Evolutionary conservation across 2,888 invertebrate species (phyloP).

Genomic region (Leuctra nigra): DNA sequence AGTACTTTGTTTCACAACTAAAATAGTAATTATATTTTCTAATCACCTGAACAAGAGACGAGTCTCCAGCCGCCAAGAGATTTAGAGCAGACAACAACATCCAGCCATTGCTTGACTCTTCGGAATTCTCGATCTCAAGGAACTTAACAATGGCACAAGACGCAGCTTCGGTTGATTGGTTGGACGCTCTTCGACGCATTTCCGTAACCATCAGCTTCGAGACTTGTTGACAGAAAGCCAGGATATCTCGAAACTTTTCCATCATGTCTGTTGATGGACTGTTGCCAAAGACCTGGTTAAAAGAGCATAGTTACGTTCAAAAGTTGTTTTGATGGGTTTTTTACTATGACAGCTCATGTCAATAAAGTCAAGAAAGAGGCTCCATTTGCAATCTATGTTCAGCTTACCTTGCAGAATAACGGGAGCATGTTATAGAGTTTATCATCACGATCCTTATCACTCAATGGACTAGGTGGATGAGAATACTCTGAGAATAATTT

Average conservation of each 20-base stretch:
- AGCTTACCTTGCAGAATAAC: slow-evolving; percentile 86
- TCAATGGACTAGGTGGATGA: slow-evolving; percentile 75
- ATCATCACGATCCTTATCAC: slow-evolving; percentile 79
- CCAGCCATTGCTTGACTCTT: slow-evolving; percentile 95
- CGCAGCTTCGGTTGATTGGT: slow-evolving; percentile 92
- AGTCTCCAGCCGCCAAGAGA: slow-evolving; percentile 84
- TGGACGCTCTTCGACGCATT: slow-evolving; percentile 89
- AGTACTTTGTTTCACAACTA: too few relatives aligned
- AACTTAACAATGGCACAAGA: slow-evolving; percentile 96
- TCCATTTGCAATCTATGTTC: too few relatives aligned
- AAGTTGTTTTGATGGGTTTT: not conserved
- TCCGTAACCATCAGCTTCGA: slow-evolving; percentile 96
- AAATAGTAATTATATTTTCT: too few relatives aligned
- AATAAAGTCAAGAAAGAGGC: not conserved
- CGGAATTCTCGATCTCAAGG: slow-evolving; percentile 89
- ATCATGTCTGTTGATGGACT: slow-evolving; percentile 94
- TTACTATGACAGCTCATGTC: not conserved
- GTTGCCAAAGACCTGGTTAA: slow-evolving; percentile 77
- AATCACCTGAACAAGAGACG: slow-evolving; percentile 76
- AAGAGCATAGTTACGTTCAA: not conserved
- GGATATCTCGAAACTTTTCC: slow-evolving; percentile 94
- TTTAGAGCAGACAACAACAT: slow-evolving; percentile 88
- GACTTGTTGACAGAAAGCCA: slow-evolving; percentile 90
- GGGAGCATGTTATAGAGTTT: slow-evolving; percentile 97
- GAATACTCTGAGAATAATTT: slow-evolving; percentile 94